Evolutionary conservation across 1,140 invertebrate species (phyloP).

Genomic region (Melitaea cinxia): DNA sequence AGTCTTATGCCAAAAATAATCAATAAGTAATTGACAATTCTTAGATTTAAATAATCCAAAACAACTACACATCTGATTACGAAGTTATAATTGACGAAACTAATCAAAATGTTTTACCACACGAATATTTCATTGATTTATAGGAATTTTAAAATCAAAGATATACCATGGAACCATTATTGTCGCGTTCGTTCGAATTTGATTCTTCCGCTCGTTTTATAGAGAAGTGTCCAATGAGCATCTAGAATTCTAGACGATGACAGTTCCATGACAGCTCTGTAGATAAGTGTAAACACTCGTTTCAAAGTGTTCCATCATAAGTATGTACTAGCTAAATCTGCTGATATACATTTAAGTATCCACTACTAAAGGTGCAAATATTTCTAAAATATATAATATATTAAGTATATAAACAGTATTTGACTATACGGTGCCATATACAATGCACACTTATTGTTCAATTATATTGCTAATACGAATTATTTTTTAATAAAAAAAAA

Average conservation of each 20-base stretch:
- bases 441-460: constrained; percentile 60
- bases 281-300: constrained; percentile 3
- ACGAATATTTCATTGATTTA: constrained; percentile 47
- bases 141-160: constrained; percentile 19
- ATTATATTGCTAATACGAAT: constrained; percentile 28
- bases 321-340: constrained; percentile 72
- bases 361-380: constrained; percentile 80
- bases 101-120: constrained; percentile 70
- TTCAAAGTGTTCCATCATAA: constrained; percentile 50
- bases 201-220: no score
- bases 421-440: constrained; percentile 73
- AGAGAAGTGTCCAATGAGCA: no score
- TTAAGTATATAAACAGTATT: constrained; percentile 75
- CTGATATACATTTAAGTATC: constrained; percentile 76
- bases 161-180: constrained; percentile 15
- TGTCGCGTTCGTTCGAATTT: neutral
- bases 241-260: no score
- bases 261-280: constrained; percentile 17
- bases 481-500: neutral
- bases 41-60: constrained; percentile 80
- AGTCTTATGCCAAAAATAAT: constrained; percentile 27
- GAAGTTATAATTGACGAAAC: constrained; percentile 79
- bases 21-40: constrained; percentile 77
- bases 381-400: constrained; percentile 79
- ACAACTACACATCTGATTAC: constrained; percentile 74